Percentiles rank a stretch among this genome's conserved stretches.
Conservation (phyloP, 2,797 vertebrate genomes). For the Phyllotis vaccarum region DNA sequence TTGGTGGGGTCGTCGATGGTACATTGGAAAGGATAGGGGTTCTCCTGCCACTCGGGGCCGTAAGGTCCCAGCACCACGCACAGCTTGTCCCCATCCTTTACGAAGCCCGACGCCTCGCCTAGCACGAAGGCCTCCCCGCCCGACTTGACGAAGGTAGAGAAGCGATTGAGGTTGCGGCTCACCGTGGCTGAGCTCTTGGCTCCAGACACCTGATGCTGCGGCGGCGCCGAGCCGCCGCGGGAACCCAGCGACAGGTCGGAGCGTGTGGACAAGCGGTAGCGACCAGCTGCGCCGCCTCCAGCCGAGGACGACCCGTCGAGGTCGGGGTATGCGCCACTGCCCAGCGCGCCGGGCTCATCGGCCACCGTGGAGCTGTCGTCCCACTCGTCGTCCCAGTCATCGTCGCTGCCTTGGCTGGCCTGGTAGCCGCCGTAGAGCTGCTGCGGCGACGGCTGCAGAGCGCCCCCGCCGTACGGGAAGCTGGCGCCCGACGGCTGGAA, state of each 20-base stretch:
- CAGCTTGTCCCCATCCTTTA: conserved; percentile 97
- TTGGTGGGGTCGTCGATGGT: conserved; percentile 98
- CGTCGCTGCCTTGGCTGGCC: conserved; percentile 93
- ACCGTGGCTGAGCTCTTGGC: conserved; percentile 96
- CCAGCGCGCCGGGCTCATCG: conserved; percentile 92
- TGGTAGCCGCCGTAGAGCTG: conserved; percentile 83
- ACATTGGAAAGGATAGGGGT: conserved; percentile 96
- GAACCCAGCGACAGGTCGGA: conserved; percentile 87
- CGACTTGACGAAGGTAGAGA: conserved; percentile 98
- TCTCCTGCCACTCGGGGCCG: conserved; percentile 98
- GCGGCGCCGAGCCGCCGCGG: conserved; percentile 80
- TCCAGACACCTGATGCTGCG: conserved; percentile 84
- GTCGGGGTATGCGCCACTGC: conserved; percentile 90
- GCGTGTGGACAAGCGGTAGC: conserved; percentile 92
- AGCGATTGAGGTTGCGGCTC: conserved; percentile 96
- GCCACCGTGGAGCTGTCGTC: conserved; percentile 97
- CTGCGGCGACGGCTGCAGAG: conserved; percentile 85
- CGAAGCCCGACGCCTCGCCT: conserved; percentile 95
- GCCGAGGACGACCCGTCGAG: conserved; percentile 89
- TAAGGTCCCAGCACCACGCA: conserved; percentile 94
- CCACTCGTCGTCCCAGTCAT: conserved; percentile 99
- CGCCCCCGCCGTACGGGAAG: conserved; percentile 81
- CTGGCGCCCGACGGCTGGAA: conserved; percentile 73
- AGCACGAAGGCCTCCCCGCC: conserved; percentile 98
- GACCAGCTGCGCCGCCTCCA: conserved; percentile 77